phyloP scores from a whole-genome alignment of 2,113 vertebrate species.

The Mus musculus region GRCm39 chr13:45159001-45159500 shows the following conservation, averaged over 20 bases:
- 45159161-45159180: no score
- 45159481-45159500: neutral
- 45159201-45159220: no score
- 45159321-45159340: neutral
- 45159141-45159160: no score
- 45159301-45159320: conserved; percentile 2
- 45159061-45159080: no score
- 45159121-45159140: no score
- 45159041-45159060: no score
- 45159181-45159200: no score
- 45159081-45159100: no score
- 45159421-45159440: neutral
- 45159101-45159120: no score
- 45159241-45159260: neutral
- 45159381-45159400: neutral
- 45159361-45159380: neutral
- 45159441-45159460: neutral
- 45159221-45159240: neutral
- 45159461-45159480: neutral
- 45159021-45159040: no score
- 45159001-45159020: no score
- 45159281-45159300: neutral
- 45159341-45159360: neutral
- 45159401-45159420: neutral
- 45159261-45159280: neutral